A percentile compares a stretch with the other conserved stretches of the same genome.
Evolutionary conservation across 1,140 invertebrate species (phyloP).

Genomic region (Tetramorium alpestre): DNA sequence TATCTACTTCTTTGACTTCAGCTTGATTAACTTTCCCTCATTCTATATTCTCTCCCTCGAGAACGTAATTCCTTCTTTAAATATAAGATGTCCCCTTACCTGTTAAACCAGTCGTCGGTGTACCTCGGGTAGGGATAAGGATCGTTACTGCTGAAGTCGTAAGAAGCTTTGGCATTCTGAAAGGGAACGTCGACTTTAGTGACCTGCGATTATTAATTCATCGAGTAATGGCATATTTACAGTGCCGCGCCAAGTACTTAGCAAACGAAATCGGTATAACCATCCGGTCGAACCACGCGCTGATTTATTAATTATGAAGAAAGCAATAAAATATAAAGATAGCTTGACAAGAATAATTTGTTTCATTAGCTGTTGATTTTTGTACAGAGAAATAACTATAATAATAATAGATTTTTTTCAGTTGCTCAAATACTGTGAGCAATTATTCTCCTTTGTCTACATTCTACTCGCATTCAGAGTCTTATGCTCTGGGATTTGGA

Average conservation of each 20-base stretch:
- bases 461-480: background rate
- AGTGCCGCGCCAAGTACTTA: background rate
- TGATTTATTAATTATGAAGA: background rate
- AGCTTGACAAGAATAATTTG: background rate
- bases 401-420: constrained; percentile 1
- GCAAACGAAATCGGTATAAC: background rate
- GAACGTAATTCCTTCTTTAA: background rate
- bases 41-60: too few species aligned
- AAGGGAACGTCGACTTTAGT: constrained; percentile 72
- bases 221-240: background rate
- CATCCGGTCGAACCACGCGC: background rate
- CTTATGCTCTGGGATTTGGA: background rate
- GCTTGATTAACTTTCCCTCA: background rate
- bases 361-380: background rate
- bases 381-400: background rate
- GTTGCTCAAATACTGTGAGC: background rate
- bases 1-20: background rate
- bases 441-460: background rate
- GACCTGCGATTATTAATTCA: background rate
- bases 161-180: constrained; percentile 98
- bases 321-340: background rate
- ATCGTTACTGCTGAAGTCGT: constrained; percentile 99
- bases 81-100: constrained; percentile 87
- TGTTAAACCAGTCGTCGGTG: constrained; percentile 99
- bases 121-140: constrained; percentile 98